Conservation (phyloP, 2,888 invertebrate genomes). For the Sphecodes monilicornis region DNA sequence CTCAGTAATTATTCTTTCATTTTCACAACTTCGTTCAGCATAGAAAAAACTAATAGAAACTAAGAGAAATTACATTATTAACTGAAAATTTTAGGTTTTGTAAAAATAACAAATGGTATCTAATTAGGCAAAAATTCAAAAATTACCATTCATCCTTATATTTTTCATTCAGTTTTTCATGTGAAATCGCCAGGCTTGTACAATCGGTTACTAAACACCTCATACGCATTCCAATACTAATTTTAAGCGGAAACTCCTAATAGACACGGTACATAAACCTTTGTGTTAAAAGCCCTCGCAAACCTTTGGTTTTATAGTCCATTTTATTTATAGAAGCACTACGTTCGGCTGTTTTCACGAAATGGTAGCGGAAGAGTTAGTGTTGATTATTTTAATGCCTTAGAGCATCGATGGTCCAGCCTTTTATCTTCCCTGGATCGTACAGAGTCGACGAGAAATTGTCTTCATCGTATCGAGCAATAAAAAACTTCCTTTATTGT, state of each 20-base stretch:
- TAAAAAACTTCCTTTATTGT: background rate
- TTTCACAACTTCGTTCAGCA: background rate
- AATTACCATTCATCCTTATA: background rate
- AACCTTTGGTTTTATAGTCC: background rate
- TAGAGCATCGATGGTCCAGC: background rate
- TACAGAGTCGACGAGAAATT: background rate
- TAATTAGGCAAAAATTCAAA: background rate
- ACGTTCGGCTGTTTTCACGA: background rate
- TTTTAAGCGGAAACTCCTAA: background rate
- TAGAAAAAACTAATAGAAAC: background rate
- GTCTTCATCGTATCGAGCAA: background rate
- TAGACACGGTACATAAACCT: constrained; percentile 6
- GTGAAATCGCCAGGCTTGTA: background rate
- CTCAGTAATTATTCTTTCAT: background rate
- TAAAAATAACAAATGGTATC: no score
- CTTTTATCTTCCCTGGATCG: background rate
- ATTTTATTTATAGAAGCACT: background rate
- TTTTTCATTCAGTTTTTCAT: background rate
- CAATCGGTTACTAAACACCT: no score
- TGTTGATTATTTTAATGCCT: background rate
- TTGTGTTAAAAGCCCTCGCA: background rate
- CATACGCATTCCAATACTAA: background rate
- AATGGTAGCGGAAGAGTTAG: background rate
- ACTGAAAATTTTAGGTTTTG: no score
- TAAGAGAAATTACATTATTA: no score